Evolutionary conservation across 2,888 invertebrate genomes (phyloP).

Genomic region (Chalcis sispes): DNA sequence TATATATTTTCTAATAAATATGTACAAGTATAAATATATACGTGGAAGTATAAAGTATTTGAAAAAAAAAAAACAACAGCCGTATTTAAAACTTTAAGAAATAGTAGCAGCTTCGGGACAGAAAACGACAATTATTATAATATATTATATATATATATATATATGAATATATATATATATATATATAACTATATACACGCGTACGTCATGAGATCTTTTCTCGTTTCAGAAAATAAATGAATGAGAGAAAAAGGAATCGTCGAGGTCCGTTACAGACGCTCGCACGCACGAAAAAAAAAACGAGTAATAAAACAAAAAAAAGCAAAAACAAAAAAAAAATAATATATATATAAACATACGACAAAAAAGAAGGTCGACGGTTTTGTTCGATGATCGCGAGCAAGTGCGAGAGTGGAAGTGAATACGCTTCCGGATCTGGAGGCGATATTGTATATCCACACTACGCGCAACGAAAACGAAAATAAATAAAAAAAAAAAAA

Average conservation of each 20-base stretch:
- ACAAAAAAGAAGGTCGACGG: constrained; percentile 18
- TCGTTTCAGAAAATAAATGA: constrained; percentile 8
- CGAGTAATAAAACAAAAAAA: constrained; percentile 53
- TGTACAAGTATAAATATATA: not conserved
- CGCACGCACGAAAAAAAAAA: constrained; percentile 39
- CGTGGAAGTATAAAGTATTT: not conserved
- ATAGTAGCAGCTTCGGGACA: constrained; percentile 28
- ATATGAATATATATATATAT: constrained; percentile 18
- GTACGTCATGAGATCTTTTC: not conserved
- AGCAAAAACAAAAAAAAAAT: constrained; percentile 50
- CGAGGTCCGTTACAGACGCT: constrained; percentile 5
- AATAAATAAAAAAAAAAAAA: constrained; percentile 54
- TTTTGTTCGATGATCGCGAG: constrained; percentile 40
- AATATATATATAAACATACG: not conserved
- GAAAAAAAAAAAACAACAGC: not conserved
- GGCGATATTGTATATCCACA: constrained; percentile 55
- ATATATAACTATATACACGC: constrained; percentile 1
- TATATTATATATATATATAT: constrained; percentile 20
- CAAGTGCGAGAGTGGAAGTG: constrained; percentile 46
- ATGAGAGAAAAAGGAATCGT: constrained; percentile 22
- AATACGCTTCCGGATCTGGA: constrained; percentile 14
- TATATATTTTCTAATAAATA: too few relatives aligned
- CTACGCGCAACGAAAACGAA: constrained; percentile 60
- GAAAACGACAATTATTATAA: constrained; percentile 22
- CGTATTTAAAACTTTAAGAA: constrained; percentile 20